These are phyloP conservation scores for Phoxinus dragarum DNA, from an alignment of 2,797 vertebrate genomes.

Conservation along the genomic window DNA sequence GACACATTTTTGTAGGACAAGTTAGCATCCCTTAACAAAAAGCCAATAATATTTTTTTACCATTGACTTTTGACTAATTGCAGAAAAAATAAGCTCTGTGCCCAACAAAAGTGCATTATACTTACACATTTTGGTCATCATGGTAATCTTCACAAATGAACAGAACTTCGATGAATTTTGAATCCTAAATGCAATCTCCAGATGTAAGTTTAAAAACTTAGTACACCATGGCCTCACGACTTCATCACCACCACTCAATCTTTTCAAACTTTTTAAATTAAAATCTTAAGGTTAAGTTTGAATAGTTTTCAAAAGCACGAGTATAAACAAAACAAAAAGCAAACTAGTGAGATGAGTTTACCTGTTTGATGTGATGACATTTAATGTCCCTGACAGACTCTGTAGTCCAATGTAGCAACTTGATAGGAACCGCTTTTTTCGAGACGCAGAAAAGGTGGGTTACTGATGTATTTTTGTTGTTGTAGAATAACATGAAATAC, in stretches of 20 bases:
- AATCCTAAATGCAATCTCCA: neutral
- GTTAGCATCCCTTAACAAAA: neutral
- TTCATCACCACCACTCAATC: neutral
- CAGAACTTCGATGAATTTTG: neutral
- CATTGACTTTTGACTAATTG: no score
- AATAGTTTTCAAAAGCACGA: neutral
- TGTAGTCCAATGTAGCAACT: neutral
- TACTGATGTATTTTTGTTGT: neutral
- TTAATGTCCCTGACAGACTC: neutral
- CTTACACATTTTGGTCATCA: neutral
- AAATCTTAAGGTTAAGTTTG: neutral
- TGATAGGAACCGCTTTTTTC: neutral
- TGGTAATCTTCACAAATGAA: neutral
- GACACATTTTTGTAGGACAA: no score
- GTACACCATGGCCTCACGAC: neutral
- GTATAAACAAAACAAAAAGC: neutral
- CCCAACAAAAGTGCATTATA: neutral
- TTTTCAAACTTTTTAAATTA: neutral
- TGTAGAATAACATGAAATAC: neutral
- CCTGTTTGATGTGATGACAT: neutral
- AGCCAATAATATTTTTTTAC: neutral
- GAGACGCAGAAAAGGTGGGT: neutral
- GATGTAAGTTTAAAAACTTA: neutral
- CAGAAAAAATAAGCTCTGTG: neutral
- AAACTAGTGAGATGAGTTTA: neutral